Evolutionary conservation across 2,888 invertebrate genomes (phyloP), one percentile per base, ranked within the genome.

Genomic region (Oligia latruncula): DNA sequence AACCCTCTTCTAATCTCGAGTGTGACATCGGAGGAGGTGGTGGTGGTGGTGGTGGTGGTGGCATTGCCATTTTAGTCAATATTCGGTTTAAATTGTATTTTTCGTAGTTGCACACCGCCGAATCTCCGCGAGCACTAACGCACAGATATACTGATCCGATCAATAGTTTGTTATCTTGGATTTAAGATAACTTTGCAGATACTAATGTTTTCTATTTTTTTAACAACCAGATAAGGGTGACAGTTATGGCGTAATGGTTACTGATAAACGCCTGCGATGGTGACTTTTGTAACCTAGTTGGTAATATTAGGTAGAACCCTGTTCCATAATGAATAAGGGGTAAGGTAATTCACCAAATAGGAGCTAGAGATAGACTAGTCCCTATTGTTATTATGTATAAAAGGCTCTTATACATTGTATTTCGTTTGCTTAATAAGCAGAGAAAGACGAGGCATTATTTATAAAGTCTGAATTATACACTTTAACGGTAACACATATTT

Each of bases 1-100:
- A 67, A 17, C 82, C 84, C n/a, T 88, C 73, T 60, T 90, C 91
- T 71, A 90, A 29, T 62, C 72, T 74, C 9, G 82, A 75, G 2
- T 84, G 84, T 13, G 86, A 72, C 40, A 80, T 67, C 1, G 79
- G 85, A 3, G 86, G 88, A 1, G 86, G 29, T 2, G 71, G 71
- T 71, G 71, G 90, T 2, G 86, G 29, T 2, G 71, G 71, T 4
- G 71, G 71, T 71, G 71, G 90, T 2, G 90, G 87, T 0, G 90
- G 88, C 60, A 88, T 86, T 17, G 86, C 75, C 75, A 88, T 83
- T 79, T 74, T 77, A 49, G 17, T 11, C 49, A 55, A 66, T 76
- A 49, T 74, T 71, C 1, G 23, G 29, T 29, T 11, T 43, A 40
- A 52, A 64, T 49, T 13, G 20, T 74, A 1, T 49, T 71, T 43